Evolutionary conservation across 2,113 vertebrate species (phyloP), one percentile per base, ranked within the genome.

Genomic region (Zootoca vivipara): DNA sequence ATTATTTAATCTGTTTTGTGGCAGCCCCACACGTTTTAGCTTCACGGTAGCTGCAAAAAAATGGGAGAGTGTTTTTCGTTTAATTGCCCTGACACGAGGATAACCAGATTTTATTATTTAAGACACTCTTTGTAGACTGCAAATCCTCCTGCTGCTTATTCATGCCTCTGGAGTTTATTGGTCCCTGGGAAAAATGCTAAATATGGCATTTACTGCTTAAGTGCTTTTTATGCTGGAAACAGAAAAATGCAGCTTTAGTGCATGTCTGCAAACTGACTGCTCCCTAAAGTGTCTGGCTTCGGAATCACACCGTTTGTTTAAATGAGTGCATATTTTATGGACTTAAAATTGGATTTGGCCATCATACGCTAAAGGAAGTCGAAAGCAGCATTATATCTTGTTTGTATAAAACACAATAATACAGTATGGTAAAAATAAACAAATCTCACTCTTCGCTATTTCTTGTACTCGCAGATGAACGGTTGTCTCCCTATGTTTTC

Each of bases 21-120:
- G 52, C 83, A 62, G 83, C 20, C 2, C 1, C 22, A 30, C 18
- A 2, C 52, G 9, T 82, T 82, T 24, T 15, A 52, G 20, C 9
- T n/a, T 4, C 2, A 24, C 22, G 26, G 33, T 28, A 38, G 46
- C 62, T 56, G 24, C 20, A 38, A 75, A 56, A 62, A 13, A n/a
- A 75, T n/a, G 30, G 62, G n/a, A 16, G 15, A 46, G 46, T 46
- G 46, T 46, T 46, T 38, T 74, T 62, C 5, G 40, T 85, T 62
- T 62, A 30, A 85, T 40, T 62, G 72, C 26, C 33, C n/a, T 38
- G 83, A 28, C 24, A 73, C 30, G 46, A 35, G 24, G 52, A 75
- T 35, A 85, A 75, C 33, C 24, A 62, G 22, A 62, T 85, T 85
- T 85, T 75, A 75, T 85, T 74, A 62, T 38, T 85, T 30, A 58